Conservation (phyloP, 37 sponge, comb jelly and placozoan species). For the Crambe crambe region DNA sequence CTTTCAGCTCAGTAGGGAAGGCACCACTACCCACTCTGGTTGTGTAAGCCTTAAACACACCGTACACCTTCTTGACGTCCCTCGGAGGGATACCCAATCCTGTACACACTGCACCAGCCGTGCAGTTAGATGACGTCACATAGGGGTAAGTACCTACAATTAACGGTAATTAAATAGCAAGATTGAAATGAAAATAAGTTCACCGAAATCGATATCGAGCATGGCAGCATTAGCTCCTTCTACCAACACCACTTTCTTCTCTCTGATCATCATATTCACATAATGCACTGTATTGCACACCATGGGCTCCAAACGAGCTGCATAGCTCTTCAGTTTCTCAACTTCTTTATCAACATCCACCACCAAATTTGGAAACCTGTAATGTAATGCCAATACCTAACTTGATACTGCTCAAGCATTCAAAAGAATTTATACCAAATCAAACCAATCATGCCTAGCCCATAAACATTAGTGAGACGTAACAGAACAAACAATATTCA, state of each 20-base stretch:
- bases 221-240: slow-evolving; percentile 99
- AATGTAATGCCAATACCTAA: too few relatives aligned
- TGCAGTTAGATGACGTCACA: slow-evolving; percentile 97
- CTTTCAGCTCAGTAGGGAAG: slow-evolving; percentile 90
- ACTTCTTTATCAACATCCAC: slow-evolving; percentile 71
- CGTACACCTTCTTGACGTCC: slow-evolving; percentile 61
- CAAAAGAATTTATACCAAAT: not conserved
- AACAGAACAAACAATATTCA: not conserved
- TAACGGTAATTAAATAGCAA: not conserved
- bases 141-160: slow-evolving; percentile 93
- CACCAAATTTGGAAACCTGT: slow-evolving; percentile 70
- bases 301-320: slow-evolving; percentile 61
- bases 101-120: slow-evolving; percentile 89
- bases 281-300: slow-evolving; percentile 83
- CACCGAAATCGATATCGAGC: slow-evolving; percentile 98
- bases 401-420: too few relatives aligned
- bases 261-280: slow-evolving; percentile 67
- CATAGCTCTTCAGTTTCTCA: slow-evolving; percentile 47
- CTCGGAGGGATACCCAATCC: slow-evolving; percentile 95
- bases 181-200: not conserved
- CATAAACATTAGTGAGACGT: not conserved
- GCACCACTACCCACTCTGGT: slow-evolving; percentile 94
- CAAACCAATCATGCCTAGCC: not conserved
- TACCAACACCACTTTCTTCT: slow-evolving; percentile 77
- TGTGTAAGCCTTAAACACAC: slow-evolving; percentile 97